A percentile compares a stretch with the other conserved stretches of the same genome.
phyloP scores from a whole-genome alignment of 1,140 invertebrate species.

The Lepidurus apus region DNA sequence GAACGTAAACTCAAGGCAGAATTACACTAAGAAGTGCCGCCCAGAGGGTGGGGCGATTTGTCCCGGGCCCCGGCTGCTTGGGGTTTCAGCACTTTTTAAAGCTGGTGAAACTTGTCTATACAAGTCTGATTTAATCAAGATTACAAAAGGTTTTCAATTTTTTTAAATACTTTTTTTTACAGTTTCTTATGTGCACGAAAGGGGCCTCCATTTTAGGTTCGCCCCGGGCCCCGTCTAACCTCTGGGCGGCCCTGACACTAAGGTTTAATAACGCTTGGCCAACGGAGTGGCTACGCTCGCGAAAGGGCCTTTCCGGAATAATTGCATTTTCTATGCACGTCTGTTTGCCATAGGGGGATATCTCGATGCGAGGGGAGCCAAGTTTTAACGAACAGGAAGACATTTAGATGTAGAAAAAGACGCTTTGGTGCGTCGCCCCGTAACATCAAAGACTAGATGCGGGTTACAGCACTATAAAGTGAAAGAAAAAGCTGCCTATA shows the following conservation, averaged over 20 bases:
- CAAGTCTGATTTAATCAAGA: no score
- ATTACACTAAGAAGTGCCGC: no score
- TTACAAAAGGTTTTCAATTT: no score
- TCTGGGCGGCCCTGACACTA: no score
- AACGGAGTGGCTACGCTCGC: not conserved
- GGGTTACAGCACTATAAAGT: not conserved
- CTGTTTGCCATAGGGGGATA: not conserved
- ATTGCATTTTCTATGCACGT: constrained; percentile 20
- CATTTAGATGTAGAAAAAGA: not conserved
- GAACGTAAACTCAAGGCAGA: not conserved
- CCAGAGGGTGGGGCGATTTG: no score
- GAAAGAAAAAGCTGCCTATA: not conserved
- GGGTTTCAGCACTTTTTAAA: no score
- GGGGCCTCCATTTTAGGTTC: no score
- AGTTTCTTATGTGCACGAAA: no score
- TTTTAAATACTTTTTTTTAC: no score
- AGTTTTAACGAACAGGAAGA: not conserved
- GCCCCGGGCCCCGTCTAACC: no score
- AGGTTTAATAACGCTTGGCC: not conserved
- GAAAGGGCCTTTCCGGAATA: not conserved
- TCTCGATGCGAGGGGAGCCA: not conserved
- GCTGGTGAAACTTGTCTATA: no score
- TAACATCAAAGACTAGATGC: not conserved
- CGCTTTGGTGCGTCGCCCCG: not conserved
- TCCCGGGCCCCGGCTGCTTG: no score